Percentiles rank a stretch among this genome's conserved stretches.
These are phyloP conservation scores for Porites cylindrica DNA, from an alignment of 92 coral and sea anemone genomes.

Conservation along the genomic window DNA sequence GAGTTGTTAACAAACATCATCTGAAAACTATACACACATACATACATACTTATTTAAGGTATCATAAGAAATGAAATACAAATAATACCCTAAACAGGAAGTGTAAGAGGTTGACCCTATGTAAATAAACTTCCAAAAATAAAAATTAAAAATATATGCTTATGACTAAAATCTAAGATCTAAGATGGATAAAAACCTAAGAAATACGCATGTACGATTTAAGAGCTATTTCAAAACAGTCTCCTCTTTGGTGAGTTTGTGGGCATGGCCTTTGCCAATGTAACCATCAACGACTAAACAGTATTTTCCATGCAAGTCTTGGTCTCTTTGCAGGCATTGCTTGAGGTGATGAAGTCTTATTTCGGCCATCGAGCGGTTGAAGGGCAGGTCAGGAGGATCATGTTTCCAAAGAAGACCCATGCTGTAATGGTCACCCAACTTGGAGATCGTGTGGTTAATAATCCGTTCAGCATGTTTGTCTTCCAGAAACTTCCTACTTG, in stretches of 20 bases:
- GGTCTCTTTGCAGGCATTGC: slow-evolving; percentile 45
- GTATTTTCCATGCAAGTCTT: slow-evolving; percentile 12
- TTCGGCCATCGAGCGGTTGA: slow-evolving; percentile 51
- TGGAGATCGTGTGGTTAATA: slow-evolving; percentile 36
- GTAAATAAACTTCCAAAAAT: no score
- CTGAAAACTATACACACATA: no score
- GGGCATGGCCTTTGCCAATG: slow-evolving; percentile 48
- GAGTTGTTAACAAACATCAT: no score
- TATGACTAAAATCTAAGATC: no score
- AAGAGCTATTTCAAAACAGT: no score
- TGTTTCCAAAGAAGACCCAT: slow-evolving; percentile 63
- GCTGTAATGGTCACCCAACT: slow-evolving; percentile 39
- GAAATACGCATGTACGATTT: no score
- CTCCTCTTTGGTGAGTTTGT: slow-evolving; percentile 20
- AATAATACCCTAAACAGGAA: no score
- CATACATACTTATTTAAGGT: no score
- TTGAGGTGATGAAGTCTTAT: slow-evolving; percentile 46
- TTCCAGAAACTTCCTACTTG: slow-evolving; percentile 35
- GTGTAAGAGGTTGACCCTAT: no score
- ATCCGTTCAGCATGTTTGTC: slow-evolving; percentile 45
- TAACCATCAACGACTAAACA: slow-evolving; percentile 33
- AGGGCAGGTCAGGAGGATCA: slow-evolving; percentile 30
- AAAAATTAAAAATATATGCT: no score
- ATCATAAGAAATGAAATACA: no score
- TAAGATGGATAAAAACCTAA: no score